These are phyloP conservation scores for Tauraco hartlaubi DNA, from an alignment of 2,797 vertebrate species.

Conservation along the genomic window DNA sequence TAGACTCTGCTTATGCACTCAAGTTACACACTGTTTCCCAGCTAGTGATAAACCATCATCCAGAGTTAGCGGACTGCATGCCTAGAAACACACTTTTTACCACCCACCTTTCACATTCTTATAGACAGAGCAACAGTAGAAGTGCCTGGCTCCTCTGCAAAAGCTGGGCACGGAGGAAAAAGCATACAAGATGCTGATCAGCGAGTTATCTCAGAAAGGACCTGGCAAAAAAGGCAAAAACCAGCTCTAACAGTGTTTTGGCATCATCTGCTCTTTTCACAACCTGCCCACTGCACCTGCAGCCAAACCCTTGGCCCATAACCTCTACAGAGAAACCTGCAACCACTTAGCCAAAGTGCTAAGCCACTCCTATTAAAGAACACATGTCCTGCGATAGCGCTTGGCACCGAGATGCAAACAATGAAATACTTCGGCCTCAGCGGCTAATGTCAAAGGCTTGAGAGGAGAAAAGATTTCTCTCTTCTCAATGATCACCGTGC, in stretches of 20 bases:
- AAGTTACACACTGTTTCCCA: background rate
- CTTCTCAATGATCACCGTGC: fast-evolving
- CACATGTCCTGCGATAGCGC: background rate
- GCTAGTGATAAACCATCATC: background rate
- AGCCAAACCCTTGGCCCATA: background rate
- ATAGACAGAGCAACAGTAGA: background rate
- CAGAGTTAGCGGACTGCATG: background rate
- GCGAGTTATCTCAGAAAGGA: background rate
- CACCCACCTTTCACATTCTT: background rate
- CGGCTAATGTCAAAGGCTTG: background rate
- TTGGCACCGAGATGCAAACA: background rate
- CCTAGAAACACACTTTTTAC: background rate
- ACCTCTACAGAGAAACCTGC: background rate
- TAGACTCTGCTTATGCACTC: background rate
- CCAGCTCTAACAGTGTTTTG: background rate
- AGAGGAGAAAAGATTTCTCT: background rate
- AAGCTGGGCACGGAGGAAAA: background rate
- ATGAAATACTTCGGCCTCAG: background rate
- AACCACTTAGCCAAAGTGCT: background rate
- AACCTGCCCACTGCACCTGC: background rate
- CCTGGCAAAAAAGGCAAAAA: background rate
- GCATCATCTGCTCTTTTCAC: background rate
- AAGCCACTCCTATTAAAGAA: background rate
- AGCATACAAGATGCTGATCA: fast-evolving
- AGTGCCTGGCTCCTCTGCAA: background rate